phyloP scores from a whole-genome alignment of 2,888 invertebrate species.

The Odontothrips loti region DNA sequence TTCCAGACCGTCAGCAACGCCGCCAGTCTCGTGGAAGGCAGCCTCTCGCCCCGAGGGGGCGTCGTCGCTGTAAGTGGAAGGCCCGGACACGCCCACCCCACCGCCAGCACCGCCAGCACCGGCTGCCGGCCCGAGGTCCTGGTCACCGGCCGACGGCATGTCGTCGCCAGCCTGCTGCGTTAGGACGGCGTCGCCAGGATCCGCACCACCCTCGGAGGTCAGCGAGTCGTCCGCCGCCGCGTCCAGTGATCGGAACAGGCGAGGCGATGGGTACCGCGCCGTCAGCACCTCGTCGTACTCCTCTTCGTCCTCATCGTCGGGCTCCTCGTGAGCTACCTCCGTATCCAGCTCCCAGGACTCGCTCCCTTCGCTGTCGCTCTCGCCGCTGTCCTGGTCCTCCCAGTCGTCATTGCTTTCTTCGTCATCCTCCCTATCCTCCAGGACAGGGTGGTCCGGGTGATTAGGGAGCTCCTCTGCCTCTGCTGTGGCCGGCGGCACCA shows the following conservation, averaged over 20 bases:
- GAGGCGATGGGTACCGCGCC: background rate
- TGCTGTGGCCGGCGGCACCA: background rate
- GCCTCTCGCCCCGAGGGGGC: background rate
- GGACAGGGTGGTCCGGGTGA: background rate
- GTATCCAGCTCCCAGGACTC: background rate
- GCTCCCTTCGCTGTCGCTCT: background rate
- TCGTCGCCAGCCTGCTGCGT: too few species aligned
- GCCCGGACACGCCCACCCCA: background rate
- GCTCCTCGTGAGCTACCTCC: background rate
- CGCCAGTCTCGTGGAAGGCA: background rate
- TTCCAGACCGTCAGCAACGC: background rate
- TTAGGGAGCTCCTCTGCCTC: background rate
- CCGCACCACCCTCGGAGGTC: too few species aligned
- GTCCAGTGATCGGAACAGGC: background rate
- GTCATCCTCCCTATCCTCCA: background rate
- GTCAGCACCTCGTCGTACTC: background rate
- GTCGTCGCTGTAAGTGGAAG: background rate
- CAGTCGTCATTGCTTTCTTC: background rate
- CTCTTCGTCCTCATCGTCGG: background rate
- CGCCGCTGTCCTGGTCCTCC: background rate
- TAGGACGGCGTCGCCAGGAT: too few species aligned
- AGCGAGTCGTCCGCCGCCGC: background rate
- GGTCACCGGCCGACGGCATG: background rate
- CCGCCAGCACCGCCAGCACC: too few species aligned
- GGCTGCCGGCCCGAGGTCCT: too few species aligned